Conservation (phyloP, 2,888 invertebrate species). For the Ectemnius lituratus region DNA sequence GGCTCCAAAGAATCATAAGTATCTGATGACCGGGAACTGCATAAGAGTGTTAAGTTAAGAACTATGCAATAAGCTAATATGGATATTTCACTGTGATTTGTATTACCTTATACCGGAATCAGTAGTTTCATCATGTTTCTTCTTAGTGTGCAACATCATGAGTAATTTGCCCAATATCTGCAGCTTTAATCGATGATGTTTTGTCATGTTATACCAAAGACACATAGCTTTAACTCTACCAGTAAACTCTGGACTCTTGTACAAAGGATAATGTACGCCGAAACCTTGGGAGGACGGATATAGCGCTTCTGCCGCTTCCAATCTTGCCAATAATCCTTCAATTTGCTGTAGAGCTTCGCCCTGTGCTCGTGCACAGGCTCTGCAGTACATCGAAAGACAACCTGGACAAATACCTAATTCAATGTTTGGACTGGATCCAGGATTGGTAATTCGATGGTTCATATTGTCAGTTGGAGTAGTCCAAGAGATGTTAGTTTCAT, state of each 20-base stretch:
- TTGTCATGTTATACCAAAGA: slow-evolving; percentile 94
- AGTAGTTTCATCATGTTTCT: slow-evolving; percentile 62
- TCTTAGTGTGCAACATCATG: slow-evolving; percentile 74
- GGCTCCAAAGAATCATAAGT: slow-evolving; percentile 59
- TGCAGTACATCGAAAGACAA: slow-evolving; percentile 88
- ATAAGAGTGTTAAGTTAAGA: slow-evolving; percentile 4
- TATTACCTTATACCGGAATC: slow-evolving; percentile 69
- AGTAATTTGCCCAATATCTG: slow-evolving; percentile 86
- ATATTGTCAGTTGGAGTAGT: slow-evolving; percentile 52
- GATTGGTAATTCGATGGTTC: slow-evolving; percentile 34
- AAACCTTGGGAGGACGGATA: slow-evolving; percentile 92
- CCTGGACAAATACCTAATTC: slow-evolving; percentile 79
- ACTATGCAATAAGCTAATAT: background rate
- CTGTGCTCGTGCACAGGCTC: slow-evolving; percentile 84
- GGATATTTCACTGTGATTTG: background rate
- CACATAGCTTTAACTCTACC: slow-evolving; percentile 89
- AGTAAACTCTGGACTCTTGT: slow-evolving; percentile 83
- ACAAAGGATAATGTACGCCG: slow-evolving; percentile 85
- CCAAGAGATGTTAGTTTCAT: slow-evolving; percentile 46
- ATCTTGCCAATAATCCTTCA: slow-evolving; percentile 84
- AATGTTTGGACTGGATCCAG: slow-evolving; percentile 45
- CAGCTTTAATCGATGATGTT: slow-evolving; percentile 90
- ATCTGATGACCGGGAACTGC: slow-evolving; percentile 70
- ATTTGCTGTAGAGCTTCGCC: slow-evolving; percentile 87
- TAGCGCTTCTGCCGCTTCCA: slow-evolving; percentile 88